Evolutionary conservation across 2,797 vertebrate species (phyloP), one percentile per base, ranked within the genome.

Genomic region (Pithecia hirsuta): DNA sequence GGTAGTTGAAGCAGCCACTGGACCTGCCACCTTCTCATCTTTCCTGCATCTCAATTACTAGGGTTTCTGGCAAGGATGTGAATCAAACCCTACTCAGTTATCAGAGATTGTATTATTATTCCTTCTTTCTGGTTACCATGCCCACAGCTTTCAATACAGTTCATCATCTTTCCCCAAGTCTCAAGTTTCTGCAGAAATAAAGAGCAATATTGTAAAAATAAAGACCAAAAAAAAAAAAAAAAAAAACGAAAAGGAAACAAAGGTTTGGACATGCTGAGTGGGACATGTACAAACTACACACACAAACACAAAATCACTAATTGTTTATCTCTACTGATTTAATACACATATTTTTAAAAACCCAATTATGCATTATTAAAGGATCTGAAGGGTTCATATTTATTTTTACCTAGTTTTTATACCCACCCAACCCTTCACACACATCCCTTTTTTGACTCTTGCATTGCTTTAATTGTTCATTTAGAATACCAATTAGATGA

Each of bases 401-500:
- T 52, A 50, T 61, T 85, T 94, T 83, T 88, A 15, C 33, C 20
- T 19, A 79, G 33, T 7, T 93, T 93, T 94, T 93, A 89, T 86
- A 83, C 1, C 20, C 4, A 81, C 1, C 26, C 24, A 46, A 20
- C 44, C 33, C 2, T 83, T 44, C 0, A 86, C n/a, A 67, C 2
- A 74, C 10, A n/a, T 20, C 5, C 2, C 1, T 28, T 75, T 95
- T 74, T 15, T 87, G 4, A 48, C 30, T 80, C 20, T 15, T 61
- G 7, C 10, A 79, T 36, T 85, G 19, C 50, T 97, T 96, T 96
- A 30, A 89, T 81, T 96, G 0, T 94, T 96, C 89, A 94, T 94
- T 91, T 96, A 96, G 59, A 97, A 96, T 92, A 93, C 20, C 26
- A 97, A 91, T 97, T 97, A 97, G 85, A 20, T 87, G 59, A 74